phyloP scores from a whole-genome alignment of 2,888 invertebrate species.

The Empis livida region DNA sequence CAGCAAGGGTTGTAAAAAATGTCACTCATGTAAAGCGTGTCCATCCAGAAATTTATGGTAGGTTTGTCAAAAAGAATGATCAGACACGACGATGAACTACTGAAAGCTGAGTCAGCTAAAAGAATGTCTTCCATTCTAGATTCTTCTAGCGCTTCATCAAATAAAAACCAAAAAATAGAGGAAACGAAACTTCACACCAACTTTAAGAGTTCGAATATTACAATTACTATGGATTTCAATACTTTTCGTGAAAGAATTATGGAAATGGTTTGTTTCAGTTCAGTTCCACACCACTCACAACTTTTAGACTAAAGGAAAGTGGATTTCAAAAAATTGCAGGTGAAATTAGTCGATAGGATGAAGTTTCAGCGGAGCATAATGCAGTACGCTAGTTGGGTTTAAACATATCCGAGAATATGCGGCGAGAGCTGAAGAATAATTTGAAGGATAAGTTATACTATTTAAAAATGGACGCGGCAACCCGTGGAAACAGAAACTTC shows the following conservation, averaged over 20 bases:
- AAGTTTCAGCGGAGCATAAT: neutral
- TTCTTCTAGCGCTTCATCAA: neutral
- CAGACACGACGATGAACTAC: no score
- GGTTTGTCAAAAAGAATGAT: no score
- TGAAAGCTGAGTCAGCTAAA: neutral
- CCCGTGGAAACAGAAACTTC: neutral
- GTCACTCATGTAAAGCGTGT: no score
- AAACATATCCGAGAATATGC: neutral
- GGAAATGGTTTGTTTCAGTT: slow-evolving; percentile 2
- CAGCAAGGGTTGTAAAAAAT: no score
- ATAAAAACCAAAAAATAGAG: neutral
- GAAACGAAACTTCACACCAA: neutral
- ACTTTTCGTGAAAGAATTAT: slow-evolving; percentile 1
- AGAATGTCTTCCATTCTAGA: neutral
- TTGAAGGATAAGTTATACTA: neutral
- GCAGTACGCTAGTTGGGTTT: neutral
- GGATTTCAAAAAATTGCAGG: slow-evolving; percentile 2
- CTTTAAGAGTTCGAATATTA: neutral
- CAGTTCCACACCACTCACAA: slow-evolving; percentile 2
- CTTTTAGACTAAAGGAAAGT: slow-evolving; percentile 1
- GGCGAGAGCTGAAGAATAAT: neutral
- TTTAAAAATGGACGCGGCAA: neutral
- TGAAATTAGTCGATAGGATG: neutral
- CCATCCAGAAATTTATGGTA: no score
- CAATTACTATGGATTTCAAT: slow-evolving; percentile 1